Evolutionary conservation across 37 sponge, comb jelly and placozoan species (phyloP), one percentile per base, ranked within the genome.

Genomic region (Mnemiopsis leidyi): DNA sequence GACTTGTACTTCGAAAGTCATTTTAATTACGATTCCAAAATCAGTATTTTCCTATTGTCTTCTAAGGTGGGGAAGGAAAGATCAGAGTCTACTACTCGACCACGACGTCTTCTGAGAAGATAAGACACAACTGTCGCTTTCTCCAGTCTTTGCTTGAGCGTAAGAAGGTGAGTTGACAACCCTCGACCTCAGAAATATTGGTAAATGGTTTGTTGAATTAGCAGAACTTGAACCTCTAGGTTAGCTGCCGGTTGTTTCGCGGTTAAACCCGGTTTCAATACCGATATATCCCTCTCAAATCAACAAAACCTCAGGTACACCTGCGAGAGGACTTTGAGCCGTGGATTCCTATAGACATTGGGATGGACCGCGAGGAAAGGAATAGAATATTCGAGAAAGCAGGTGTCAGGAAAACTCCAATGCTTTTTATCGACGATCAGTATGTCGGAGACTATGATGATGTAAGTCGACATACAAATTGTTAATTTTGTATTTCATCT

Each of bases 371-470:
- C 24, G 90, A 85, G 24, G 90, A 85, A 28, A 26, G 90, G 90
- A 85, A 85, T 21, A 85, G 90, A 38, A 85, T 85, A 85, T 85
- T 85, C 29, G 90, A 85, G 90, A 85, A 85, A 61, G 90, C 90
- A 1, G 90, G 90, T 38, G 90, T 85, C 26, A 36, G 90, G 61
- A 85, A 39, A 21, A 85, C 90, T 13, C 90, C 90, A 23, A 85
- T 85, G 90, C 30, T 85, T 0, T 85, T 85, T 38, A 85, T 85
- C 23, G 90, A 85, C 36, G 90, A 85, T 85, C 90, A 85, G 67
- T 85, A 85, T 85, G 90, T 85, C 23, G 90, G 90, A 23, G 61
- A 85, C 67, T 85, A 39, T 32, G 90, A 85, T 38, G 90, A 85
- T 40, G 90, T 85, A 26, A 85, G 90, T 85, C n/a, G n/a, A n/a